Evolutionary conservation across 1,140 invertebrate species (phyloP).

Genomic region (Scaptodrosophila lebanonensis): DNA sequence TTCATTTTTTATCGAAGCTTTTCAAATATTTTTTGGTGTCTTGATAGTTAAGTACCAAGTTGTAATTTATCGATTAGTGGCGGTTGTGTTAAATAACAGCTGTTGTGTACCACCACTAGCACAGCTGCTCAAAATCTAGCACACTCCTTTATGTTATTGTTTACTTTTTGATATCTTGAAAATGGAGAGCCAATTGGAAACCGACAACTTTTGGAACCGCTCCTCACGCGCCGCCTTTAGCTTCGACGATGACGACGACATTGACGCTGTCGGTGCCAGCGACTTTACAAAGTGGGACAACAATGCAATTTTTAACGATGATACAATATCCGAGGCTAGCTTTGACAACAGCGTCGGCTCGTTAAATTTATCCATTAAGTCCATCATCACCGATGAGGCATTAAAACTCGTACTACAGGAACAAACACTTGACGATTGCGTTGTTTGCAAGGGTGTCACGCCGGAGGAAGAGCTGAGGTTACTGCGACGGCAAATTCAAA

Average conservation of each 20-base stretch:
- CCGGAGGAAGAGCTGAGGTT: slow-evolving; percentile 64
- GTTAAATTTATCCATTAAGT: slow-evolving; percentile 60
- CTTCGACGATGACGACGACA: slow-evolving; percentile 71
- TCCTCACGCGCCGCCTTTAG: slow-evolving; percentile 69
- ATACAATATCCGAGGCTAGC: slow-evolving; percentile 66
- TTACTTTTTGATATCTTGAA: no score
- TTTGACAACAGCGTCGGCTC: slow-evolving; percentile 51
- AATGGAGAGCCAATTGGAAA: slow-evolving; percentile 43
- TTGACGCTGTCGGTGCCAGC: slow-evolving; percentile 9
- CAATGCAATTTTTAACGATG: slow-evolving; percentile 65
- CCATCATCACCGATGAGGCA: slow-evolving; percentile 58
- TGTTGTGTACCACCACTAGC: no score
- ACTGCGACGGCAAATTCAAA: slow-evolving; percentile 65
- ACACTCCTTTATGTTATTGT: no score
- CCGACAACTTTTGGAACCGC: slow-evolving; percentile 72
- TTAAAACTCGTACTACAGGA: slow-evolving; percentile 60
- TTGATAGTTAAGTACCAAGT: no score
- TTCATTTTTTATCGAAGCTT: no score
- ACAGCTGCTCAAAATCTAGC: no score
- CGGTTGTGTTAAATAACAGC: no score
- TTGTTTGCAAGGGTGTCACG: slow-evolving; percentile 58
- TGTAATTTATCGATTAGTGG: no score
- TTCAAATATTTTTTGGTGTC: no score
- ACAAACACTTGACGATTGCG: slow-evolving; percentile 56
- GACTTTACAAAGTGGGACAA: slow-evolving; percentile 28